These are phyloP conservation scores for Calameuta filiformis DNA, from an alignment of 2,888 invertebrate genomes.

Conservation along the genomic window DNA sequence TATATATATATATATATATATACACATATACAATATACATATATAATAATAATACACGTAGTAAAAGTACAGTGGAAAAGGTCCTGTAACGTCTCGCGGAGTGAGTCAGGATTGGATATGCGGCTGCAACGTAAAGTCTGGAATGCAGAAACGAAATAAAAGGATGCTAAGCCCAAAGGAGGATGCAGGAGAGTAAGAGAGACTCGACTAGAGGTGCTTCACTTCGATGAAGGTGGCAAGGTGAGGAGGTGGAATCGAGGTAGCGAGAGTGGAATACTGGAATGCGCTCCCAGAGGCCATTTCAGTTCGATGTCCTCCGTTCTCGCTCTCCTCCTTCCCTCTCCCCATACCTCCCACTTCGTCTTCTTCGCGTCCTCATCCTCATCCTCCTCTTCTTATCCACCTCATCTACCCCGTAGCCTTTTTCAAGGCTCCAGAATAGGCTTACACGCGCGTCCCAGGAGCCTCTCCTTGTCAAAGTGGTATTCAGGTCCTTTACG, in stretches of 20 bases:
- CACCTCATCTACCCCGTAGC: conserved; percentile 1
- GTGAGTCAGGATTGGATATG: conserved; percentile 2
- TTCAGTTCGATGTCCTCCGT: conserved; percentile 64
- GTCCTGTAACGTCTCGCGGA: not conserved
- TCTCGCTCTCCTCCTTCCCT: conserved; percentile 52
- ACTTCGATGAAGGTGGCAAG: conserved; percentile 1
- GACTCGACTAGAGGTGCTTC: not conserved
- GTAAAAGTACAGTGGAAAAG: not conserved
- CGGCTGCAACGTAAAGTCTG: conserved; percentile 35
- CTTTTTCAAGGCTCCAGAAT: conserved; percentile 22
- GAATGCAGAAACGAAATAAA: conserved; percentile 54
- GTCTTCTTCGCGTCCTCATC: conserved; percentile 18
- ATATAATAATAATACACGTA: not conserved
- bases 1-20: too few relatives aligned
- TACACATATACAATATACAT: too few relatives aligned
- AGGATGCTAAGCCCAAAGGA: conserved; percentile 45
- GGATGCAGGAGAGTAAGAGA: conserved; percentile 21
- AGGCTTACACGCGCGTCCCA: conserved; percentile 21
- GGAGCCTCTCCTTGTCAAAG: conserved; percentile 9
- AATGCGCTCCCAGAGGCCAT: conserved; percentile 64
- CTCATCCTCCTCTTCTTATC: conserved; percentile 9
- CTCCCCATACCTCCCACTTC: conserved; percentile 28
- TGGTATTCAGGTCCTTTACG: not conserved
- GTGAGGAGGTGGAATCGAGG: conserved; percentile 46
- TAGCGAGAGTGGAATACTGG: conserved; percentile 64